These are phyloP conservation scores for Branchipolynoe longqiensis DNA, from an alignment of 2,888 invertebrate species.

Conservation along the genomic window DNA sequence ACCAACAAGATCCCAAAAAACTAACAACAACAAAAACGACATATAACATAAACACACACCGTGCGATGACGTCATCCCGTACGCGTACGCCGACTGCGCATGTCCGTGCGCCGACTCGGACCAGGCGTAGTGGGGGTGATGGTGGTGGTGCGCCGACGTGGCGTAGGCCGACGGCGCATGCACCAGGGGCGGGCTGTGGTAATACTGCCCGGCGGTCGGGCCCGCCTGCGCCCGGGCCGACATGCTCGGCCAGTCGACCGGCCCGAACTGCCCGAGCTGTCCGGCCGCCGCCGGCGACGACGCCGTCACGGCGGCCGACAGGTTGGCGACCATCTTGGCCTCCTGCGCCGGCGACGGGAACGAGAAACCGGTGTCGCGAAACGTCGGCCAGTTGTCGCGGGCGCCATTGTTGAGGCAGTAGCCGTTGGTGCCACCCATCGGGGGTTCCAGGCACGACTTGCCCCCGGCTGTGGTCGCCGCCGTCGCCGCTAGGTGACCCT, in stretches of 20 bases:
- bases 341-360: background rate
- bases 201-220: constrained; percentile 14
- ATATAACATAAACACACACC: no score
- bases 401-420: constrained; percentile 33
- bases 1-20: no score
- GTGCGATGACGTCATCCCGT: constrained; percentile 34
- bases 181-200: constrained; percentile 12
- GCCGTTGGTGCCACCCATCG: constrained; percentile 1
- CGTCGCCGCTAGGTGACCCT: constrained; percentile 41
- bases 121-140: constrained; percentile 43
- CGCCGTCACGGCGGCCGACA: background rate
- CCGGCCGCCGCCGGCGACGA: background rate
- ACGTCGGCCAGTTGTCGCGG: constrained; percentile 27
- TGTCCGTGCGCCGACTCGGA: constrained; percentile 29
- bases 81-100: constrained; percentile 19
- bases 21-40: no score
- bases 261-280: constrained; percentile 17
- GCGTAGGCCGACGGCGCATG: constrained; percentile 24
- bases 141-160: background rate
- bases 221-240: background rate
- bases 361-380: constrained; percentile 11
- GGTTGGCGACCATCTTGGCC: constrained; percentile 44
- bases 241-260: constrained; percentile 44
- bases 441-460: constrained; percentile 27
- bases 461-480: no score